phyloP scores from a whole-genome alignment of 2,888 invertebrate species.

The Amphipoea oculea region DNA sequence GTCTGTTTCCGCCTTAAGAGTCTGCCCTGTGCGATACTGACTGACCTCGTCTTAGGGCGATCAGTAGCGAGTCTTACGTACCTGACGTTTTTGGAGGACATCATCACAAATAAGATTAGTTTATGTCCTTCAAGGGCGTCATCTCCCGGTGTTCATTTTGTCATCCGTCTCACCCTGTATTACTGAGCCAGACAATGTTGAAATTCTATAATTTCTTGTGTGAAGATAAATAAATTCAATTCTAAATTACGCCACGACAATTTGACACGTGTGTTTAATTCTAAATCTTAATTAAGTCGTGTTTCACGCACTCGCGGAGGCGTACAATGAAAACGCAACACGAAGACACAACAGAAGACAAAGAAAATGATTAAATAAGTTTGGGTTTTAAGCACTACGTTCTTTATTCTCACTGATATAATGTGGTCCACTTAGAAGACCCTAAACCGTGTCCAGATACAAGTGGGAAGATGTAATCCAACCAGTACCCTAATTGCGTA shows the following conservation, averaged over 20 bases:
- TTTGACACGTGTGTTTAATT: constrained; percentile 29
- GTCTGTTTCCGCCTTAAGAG: too few species aligned
- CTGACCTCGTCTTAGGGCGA: too few species aligned
- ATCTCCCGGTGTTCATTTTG: background rate
- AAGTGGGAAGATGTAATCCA: too few species aligned
- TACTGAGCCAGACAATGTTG: background rate
- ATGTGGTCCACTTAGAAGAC: too few species aligned
- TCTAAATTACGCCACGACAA: constrained; percentile 25
- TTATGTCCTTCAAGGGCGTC: background rate
- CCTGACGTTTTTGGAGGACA: background rate
- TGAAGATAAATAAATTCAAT: constrained; percentile 34
- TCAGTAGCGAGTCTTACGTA: background rate
- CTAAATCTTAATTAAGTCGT: constrained; percentile 48
- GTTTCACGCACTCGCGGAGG: constrained; percentile 38
- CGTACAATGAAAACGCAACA: constrained; percentile 19
- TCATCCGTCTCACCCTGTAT: background rate
- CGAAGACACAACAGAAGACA: background rate
- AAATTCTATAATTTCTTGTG: background rate
- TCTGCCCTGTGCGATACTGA: too few species aligned
- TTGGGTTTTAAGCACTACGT: background rate
- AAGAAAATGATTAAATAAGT: background rate
- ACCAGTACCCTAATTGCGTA: too few species aligned
- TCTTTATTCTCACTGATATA: background rate
- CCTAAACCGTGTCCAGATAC: too few species aligned
- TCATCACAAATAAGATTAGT: background rate